phyloP scores from a whole-genome alignment of 2,797 vertebrate genomes.

The Karalla daura region DNA sequence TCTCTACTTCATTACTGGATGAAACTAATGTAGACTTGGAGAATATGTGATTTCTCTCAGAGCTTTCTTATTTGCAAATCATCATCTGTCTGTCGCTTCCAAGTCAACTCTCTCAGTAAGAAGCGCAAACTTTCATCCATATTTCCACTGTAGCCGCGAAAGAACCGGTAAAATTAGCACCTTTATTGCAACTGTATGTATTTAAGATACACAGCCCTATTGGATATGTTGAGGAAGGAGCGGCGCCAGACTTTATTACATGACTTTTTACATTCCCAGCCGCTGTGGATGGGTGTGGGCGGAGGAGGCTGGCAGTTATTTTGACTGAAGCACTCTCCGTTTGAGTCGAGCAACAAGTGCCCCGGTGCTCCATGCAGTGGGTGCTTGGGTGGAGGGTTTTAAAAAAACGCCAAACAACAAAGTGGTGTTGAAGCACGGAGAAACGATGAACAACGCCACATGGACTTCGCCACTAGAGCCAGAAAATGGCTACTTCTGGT shows the following conservation, averaged over 20 bases:
- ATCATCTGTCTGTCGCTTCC: conserved; percentile 9
- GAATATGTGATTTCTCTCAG: conserved; percentile 30
- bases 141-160: neutral
- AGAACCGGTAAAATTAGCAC: neutral
- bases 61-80: conserved; percentile 24
- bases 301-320: conserved; percentile 52
- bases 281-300: conserved; percentile 37
- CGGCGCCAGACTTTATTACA: conserved; percentile 5
- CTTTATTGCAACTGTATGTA: neutral
- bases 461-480: conserved; percentile 1
- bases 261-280: conserved; percentile 29
- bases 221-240: conserved; percentile 11
- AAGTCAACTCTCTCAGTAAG: neutral
- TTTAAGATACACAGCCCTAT: neutral
- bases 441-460: conserved; percentile 22
- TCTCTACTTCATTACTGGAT: conserved; percentile 21
- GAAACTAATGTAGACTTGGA: conserved; percentile 34
- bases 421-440: conserved; percentile 39
- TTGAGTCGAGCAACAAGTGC: conserved; percentile 52
- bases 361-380: conserved; percentile 35
- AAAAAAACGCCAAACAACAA: conserved; percentile 42
- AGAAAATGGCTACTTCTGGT: conserved; percentile 31
- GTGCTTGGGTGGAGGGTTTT: conserved; percentile 50
- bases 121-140: neutral
- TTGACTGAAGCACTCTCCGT: conserved; percentile 54